Evolutionary conservation across 2,888 invertebrate genomes (phyloP).

Genomic region (Tolmerus cingulatus): DNA sequence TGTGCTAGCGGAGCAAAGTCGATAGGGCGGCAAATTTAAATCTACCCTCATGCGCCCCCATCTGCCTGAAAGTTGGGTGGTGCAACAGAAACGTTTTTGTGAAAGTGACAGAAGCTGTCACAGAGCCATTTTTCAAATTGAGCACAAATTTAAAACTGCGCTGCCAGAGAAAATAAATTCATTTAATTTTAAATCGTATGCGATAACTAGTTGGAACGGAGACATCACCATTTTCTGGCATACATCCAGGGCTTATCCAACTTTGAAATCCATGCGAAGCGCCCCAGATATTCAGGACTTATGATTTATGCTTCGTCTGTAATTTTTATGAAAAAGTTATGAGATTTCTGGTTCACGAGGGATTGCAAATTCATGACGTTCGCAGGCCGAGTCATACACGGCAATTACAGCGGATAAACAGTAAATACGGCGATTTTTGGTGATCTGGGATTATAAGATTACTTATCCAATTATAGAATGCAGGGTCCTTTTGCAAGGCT

Average conservation of each 20-base stretch:
- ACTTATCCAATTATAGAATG: neutral
- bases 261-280: conserved; percentile 24
- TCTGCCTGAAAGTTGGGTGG: neutral
- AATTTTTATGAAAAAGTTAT: conserved; percentile 18
- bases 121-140: conserved; percentile 38
- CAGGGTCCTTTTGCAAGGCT: neutral
- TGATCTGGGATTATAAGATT: neutral
- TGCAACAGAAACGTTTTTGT: conserved; percentile 30
- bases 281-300: conserved; percentile 36
- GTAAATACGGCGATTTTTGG: neutral
- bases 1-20: neutral
- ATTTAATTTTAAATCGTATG: conserved; percentile 40
- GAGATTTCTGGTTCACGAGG: conserved; percentile 28
- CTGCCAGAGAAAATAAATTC: conserved; percentile 40
- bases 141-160: conserved; percentile 40
- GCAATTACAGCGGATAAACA: conserved; percentile 28
- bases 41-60: neutral
- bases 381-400: conserved; percentile 3
- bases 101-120: conserved; percentile 38
- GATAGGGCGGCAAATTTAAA: neutral
- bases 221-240: conserved; percentile 40
- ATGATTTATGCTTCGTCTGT: conserved; percentile 34
- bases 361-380: conserved; percentile 20
- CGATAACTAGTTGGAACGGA: conserved; percentile 39
- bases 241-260: conserved; percentile 40